phyloP scores from a whole-genome alignment of 2,888 invertebrate species.

The Tuta absoluta region DNA sequence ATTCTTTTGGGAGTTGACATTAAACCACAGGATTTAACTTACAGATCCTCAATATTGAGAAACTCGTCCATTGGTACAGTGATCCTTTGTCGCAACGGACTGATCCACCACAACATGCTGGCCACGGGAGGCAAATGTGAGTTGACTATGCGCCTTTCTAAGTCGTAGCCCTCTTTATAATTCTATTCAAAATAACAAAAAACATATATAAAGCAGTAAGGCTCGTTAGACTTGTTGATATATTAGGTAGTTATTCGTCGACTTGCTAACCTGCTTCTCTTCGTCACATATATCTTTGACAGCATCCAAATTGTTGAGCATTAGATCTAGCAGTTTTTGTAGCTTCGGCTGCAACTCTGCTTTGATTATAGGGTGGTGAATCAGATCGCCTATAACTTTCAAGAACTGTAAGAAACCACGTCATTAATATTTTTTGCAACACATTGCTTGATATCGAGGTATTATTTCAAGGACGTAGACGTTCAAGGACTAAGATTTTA shows the following conservation, averaged over 20 bases:
- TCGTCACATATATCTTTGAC: constrained; percentile 84
- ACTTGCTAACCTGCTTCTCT: constrained; percentile 68
- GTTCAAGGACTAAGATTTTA: too few relatives aligned
- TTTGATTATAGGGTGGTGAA: constrained; percentile 88
- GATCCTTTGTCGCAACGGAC: constrained; percentile 83
- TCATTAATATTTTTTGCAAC: too few relatives aligned
- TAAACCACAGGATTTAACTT: constrained; percentile 43
- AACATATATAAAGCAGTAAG: neutral
- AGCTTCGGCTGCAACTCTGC: constrained; percentile 86
- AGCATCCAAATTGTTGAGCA: constrained; percentile 84
- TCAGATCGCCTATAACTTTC: constrained; percentile 87
- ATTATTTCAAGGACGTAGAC: too few relatives aligned
- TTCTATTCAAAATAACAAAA: neutral
- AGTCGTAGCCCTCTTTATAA: constrained; percentile 45
- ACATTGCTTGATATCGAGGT: too few relatives aligned
- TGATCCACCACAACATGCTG: constrained; percentile 87
- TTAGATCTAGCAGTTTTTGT: constrained; percentile 81
- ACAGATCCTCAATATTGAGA: constrained; percentile 84
- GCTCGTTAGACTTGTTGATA: neutral
- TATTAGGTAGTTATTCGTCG: neutral
- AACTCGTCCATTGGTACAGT: constrained; percentile 82
- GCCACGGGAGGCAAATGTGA: constrained; percentile 88
- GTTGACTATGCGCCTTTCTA: constrained; percentile 81
- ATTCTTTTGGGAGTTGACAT: too few relatives aligned
- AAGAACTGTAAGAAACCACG: constrained; percentile 80